phyloP scores from a whole-genome alignment of 2,797 vertebrate species.

The Chelon auratus region DNA sequence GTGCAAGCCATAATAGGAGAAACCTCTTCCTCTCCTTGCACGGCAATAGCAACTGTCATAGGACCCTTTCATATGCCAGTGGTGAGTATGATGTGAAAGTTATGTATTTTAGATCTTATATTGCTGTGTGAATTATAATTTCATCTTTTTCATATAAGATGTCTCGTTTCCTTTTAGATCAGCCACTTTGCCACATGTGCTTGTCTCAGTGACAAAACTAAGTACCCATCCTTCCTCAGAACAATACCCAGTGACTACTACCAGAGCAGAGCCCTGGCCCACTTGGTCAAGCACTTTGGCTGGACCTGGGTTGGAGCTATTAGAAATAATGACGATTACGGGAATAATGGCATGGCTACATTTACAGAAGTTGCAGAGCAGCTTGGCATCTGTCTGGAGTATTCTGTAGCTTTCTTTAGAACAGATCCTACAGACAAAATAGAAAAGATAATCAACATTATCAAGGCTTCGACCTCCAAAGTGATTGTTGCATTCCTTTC shows the following conservation, averaged over 20 bases:
- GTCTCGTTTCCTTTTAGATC: constrained; percentile 61
- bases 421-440: constrained; percentile 73
- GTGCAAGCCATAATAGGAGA: constrained; percentile 81
- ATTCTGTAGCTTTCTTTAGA: constrained; percentile 73
- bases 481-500: constrained; percentile 75
- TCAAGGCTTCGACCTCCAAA: constrained; percentile 70
- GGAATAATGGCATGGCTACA: constrained; percentile 74
- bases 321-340: constrained; percentile 78
- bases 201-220: constrained; percentile 81
- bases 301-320: constrained; percentile 86
- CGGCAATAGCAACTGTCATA: constrained; percentile 76
- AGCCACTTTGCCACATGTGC: constrained; percentile 83
- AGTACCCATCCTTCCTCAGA: constrained; percentile 83
- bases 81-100: constrained; percentile 56
- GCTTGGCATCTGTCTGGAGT: constrained; percentile 79
- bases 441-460: constrained; percentile 62
- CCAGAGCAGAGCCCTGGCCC: constrained; percentile 82
- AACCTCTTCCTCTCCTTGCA: constrained; percentile 77
- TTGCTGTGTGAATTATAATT: no score
- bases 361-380: constrained; percentile 67
- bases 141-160: no score
- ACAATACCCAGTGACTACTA: constrained; percentile 84
- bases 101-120: no score
- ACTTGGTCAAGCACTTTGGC: constrained; percentile 81
- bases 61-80: constrained; percentile 79